These are phyloP conservation scores for Micronycteris hirsuta DNA, from an alignment of 2,113 vertebrate species.

Conservation along the genomic window DNA sequence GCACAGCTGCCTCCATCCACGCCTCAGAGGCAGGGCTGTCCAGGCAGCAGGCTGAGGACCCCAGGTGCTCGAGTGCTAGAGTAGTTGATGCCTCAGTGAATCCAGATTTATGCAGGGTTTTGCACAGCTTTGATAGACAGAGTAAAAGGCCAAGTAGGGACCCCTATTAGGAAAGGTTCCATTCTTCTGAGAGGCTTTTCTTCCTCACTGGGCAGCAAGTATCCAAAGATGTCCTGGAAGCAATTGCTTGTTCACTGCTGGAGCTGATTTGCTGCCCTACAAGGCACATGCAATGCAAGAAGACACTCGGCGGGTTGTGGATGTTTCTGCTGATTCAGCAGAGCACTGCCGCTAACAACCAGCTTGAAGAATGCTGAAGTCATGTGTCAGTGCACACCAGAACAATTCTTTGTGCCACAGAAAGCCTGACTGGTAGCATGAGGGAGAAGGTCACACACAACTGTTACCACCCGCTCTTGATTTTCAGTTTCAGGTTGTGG, in stretches of 20 bases:
- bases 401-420: background rate
- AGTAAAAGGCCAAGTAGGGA: background rate
- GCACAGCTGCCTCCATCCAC: background rate
- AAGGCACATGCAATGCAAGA: background rate
- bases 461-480: background rate
- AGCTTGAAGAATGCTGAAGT: constrained; percentile 34
- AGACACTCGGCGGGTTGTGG: background rate
- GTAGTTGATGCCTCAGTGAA: background rate
- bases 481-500: background rate
- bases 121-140: background rate
- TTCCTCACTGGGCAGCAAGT: background rate
- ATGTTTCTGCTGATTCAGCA: constrained; percentile 54
- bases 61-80: background rate
- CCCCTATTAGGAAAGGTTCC: background rate
- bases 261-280: background rate
- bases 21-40: background rate
- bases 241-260: background rate
- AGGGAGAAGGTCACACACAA: background rate
- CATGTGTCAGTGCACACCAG: background rate
- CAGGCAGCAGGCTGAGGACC: background rate
- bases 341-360: background rate
- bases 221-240: background rate
- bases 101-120: background rate
- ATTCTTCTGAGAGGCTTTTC: background rate
- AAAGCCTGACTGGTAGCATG: background rate